Percentiles rank a stretch among this genome's conserved stretches.
Conservation (phyloP, 1,140 invertebrate genomes). For the Drosophila dunni region DNA sequence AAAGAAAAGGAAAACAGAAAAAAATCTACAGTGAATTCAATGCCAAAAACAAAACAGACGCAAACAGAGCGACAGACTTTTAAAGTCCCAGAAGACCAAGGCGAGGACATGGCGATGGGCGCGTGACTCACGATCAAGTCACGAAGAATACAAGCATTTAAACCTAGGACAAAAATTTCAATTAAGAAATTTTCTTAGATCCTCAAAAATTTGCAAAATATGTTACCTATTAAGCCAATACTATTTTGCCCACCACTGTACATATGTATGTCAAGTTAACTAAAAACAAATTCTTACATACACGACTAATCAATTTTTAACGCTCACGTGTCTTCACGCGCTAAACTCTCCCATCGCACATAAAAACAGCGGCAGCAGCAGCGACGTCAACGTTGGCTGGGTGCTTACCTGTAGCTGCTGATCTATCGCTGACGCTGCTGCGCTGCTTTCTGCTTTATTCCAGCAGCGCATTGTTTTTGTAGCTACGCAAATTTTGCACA, state of each 20-base stretch:
- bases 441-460: not conserved
- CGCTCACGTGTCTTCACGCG: constrained; percentile 43
- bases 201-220: too few species aligned
- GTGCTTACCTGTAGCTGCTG: constrained; percentile 53
- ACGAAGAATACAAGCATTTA: not conserved
- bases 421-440: constrained; percentile 4
- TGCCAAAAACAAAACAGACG: constrained; percentile 53
- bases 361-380: constrained; percentile 3
- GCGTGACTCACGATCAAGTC: constrained; percentile 19
- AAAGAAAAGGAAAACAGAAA: constrained; percentile 3
- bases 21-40: constrained; percentile 67
- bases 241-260: not conserved
- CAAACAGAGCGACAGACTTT: constrained; percentile 30
- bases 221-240: too few species aligned
- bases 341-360: constrained; percentile 28
- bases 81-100: constrained; percentile 12
- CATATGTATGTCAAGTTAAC: not conserved
- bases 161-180: not conserved
- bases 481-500: constrained; percentile 58
- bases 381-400: constrained; percentile 41
- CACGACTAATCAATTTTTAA: constrained; percentile 3
- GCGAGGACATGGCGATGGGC: constrained; percentile 23
- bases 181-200: too few species aligned
- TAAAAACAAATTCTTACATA: not conserved
- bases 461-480: constrained; percentile 25